phyloP scores from a whole-genome alignment of 2,888 invertebrate species.

The Oscheius onirici region DNA sequence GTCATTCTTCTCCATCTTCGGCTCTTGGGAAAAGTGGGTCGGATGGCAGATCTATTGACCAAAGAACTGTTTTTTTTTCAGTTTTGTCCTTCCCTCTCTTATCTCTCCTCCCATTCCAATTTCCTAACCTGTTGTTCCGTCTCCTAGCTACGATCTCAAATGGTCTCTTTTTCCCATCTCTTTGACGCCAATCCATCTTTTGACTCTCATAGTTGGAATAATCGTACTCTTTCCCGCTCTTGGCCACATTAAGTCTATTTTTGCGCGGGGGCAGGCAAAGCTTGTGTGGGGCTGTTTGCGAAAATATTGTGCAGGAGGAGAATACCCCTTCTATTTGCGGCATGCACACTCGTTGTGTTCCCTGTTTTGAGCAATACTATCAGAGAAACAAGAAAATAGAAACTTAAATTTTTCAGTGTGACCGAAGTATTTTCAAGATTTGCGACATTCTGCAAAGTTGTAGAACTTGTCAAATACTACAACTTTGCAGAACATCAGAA shows the following conservation, averaged over 20 bases:
- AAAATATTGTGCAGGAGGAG: conserved; percentile 15
- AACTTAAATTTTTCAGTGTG: not conserved
- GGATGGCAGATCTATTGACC: too few relatives aligned
- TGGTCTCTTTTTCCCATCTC: not conserved
- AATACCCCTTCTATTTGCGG: not conserved
- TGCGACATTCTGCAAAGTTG: not conserved
- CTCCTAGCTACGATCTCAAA: not conserved
- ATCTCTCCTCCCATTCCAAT: not conserved
- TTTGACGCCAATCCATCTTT: not conserved
- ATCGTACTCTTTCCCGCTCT: not conserved
- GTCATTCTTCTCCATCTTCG: too few relatives aligned
- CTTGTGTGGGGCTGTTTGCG: conserved; percentile 21
- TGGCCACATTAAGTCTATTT: conserved; percentile 23
- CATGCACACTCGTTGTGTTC: not conserved
- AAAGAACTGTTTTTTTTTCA: not conserved
- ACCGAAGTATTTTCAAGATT: not conserved
- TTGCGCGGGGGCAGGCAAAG: not conserved
- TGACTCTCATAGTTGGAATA: not conserved
- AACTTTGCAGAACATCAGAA: too few relatives aligned
- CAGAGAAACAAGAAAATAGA: not conserved
- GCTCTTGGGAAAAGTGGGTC: too few relatives aligned
- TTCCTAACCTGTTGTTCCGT: not conserved
- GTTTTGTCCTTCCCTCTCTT: not conserved
- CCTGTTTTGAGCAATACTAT: conserved; percentile 5
- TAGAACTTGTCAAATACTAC: not conserved